Conservation (phyloP, 2,888 invertebrate species). For the Zhengitettix transpicula region DNA sequence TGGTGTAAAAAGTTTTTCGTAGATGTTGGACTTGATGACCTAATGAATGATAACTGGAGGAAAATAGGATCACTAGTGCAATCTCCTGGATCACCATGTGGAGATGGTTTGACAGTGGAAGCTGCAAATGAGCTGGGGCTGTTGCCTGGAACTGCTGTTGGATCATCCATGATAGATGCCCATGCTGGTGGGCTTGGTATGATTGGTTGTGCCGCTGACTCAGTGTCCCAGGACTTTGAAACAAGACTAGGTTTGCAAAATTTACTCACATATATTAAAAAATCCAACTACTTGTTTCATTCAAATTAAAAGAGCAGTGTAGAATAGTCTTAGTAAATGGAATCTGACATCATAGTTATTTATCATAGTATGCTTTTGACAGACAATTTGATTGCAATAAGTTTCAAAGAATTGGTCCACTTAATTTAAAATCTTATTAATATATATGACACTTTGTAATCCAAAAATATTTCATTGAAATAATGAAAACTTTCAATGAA, state of each 20-base stretch:
- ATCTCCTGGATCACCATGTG: conserved; percentile 56
- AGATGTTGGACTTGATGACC: conserved; percentile 56
- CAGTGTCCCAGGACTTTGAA: conserved; percentile 26
- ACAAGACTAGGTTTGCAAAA: conserved; percentile 30
- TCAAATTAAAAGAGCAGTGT: too few relatives aligned
- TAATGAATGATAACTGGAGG: conserved; percentile 44
- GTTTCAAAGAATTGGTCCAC: too few relatives aligned
- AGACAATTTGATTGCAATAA: too few relatives aligned
- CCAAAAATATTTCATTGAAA: too few relatives aligned
- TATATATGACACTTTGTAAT: too few relatives aligned
- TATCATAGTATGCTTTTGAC: too few relatives aligned
- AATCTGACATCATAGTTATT: too few relatives aligned
- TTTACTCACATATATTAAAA: too few relatives aligned
- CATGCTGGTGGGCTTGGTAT: conserved; percentile 86
- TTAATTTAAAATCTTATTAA: too few relatives aligned
- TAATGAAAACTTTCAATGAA: too few relatives aligned
- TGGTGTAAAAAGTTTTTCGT: conserved; percentile 64
- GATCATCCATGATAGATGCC: conserved; percentile 84
- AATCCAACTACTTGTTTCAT: too few relatives aligned
- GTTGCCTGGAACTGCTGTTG: conserved; percentile 56
- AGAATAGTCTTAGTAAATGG: too few relatives aligned
- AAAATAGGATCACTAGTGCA: conserved; percentile 50
- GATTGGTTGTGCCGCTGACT: conserved; percentile 47
- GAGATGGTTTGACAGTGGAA: conserved; percentile 38
- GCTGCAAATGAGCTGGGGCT: conserved; percentile 58